Percentiles rank a stretch among this genome's conserved stretches.
Conservation (phyloP, 2,797 vertebrate species). For the Gallinago solitaria region DNA sequence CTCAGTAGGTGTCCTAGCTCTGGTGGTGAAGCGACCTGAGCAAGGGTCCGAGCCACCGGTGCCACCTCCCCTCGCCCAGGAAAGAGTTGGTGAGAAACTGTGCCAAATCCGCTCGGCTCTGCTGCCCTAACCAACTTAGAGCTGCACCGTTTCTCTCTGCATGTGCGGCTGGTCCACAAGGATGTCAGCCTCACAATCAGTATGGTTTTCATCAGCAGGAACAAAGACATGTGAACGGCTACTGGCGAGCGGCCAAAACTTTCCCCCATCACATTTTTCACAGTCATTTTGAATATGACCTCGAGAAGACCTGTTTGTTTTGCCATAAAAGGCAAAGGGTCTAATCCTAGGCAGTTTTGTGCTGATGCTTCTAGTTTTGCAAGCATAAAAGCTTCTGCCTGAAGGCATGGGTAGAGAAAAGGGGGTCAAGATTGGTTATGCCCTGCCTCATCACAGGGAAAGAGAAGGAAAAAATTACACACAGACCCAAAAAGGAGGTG, state of each 20-base stretch:
- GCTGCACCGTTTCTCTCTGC: neutral
- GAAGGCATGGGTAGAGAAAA: slow-evolving; percentile 2
- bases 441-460: neutral
- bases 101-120: neutral
- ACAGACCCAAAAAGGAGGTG: slow-evolving; percentile 13
- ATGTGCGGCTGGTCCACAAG: neutral
- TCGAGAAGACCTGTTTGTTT: slow-evolving; percentile 64
- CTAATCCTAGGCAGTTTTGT: slow-evolving; percentile 50
- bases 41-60: neutral
- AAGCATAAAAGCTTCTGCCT: slow-evolving; percentile 39
- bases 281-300: slow-evolving; percentile 69
- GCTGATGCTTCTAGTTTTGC: slow-evolving; percentile 51
- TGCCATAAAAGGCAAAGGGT: slow-evolving; percentile 65
- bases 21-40: neutral
- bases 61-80: neutral
- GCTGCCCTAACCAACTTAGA: neutral
- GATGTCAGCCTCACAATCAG: slow-evolving; percentile 30
- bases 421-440: neutral
- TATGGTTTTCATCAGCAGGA: slow-evolving; percentile 70
- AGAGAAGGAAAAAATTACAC: slow-evolving; percentile 8
- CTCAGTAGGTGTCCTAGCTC: neutral
- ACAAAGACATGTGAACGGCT: slow-evolving; percentile 59
- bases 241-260: slow-evolving; percentile 25
- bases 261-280: slow-evolving; percentile 59
- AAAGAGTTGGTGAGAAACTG: neutral